A percentile compares a stretch with the other conserved stretches of the same genome.
These are phyloP conservation scores for Lasiurus cinereus DNA, from an alignment of 2,113 vertebrate genomes.

Conservation along the genomic window DNA sequence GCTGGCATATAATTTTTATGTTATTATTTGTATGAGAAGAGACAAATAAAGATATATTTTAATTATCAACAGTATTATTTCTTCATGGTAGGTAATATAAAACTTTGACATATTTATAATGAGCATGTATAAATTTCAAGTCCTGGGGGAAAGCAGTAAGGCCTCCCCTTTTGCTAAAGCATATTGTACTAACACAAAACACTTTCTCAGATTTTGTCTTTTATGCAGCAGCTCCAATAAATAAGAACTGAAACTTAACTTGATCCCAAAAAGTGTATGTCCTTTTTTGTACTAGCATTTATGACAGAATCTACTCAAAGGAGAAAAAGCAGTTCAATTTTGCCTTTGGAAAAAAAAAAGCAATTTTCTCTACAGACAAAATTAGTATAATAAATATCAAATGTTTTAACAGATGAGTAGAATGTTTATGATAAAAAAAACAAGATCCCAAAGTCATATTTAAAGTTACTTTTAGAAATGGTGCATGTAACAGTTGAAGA, in stretches of 20 bases:
- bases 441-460: slow-evolving; percentile 26
- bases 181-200: neutral
- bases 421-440: neutral
- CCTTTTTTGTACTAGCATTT: slow-evolving; percentile 57
- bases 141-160: neutral
- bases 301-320: slow-evolving; percentile 50
- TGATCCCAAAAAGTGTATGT: neutral
- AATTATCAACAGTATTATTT: neutral
- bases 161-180: neutral
- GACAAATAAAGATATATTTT: neutral
- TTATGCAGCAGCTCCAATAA: neutral
- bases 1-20: neutral
- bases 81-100: neutral
- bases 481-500: slow-evolving; percentile 28
- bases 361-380: slow-evolving; percentile 45
- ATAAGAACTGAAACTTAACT: slow-evolving; percentile 42
- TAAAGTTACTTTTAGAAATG: slow-evolving; percentile 24
- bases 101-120: neutral
- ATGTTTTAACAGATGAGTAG: slow-evolving; percentile 66
- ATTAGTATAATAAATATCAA: slow-evolving; percentile 64
- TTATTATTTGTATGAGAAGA: neutral
- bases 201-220: slow-evolving; percentile 26
- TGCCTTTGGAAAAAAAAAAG: slow-evolving; percentile 56
- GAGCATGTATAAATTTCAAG: slow-evolving; percentile 18
- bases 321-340: slow-evolving; percentile 9